Evolutionary conservation across 2,113 vertebrate genomes (phyloP).

Genomic region (Marmota flaviventris): DNA sequence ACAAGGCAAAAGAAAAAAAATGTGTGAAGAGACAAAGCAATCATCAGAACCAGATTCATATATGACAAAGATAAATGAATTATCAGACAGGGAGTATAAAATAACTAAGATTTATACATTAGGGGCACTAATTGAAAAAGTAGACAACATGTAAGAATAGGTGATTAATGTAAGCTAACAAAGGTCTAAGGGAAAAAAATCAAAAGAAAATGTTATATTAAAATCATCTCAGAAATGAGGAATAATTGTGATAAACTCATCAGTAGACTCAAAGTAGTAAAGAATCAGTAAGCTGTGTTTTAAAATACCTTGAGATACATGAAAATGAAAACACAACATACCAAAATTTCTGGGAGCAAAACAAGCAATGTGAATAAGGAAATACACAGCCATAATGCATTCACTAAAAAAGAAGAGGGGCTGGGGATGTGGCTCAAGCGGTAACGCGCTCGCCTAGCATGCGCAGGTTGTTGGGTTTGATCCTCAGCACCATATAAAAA

Average conservation of each 20-base stretch:
- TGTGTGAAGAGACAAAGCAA: background rate
- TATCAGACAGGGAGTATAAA: background rate
- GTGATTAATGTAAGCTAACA: background rate
- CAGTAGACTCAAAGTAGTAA: background rate
- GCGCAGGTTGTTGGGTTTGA: too few species aligned
- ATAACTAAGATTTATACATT: background rate
- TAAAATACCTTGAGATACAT: background rate
- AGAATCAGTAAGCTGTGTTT: background rate
- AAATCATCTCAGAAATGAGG: background rate
- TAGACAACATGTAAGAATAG: background rate
- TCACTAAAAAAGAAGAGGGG: background rate
- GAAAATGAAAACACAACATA: too few species aligned
- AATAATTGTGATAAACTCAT: background rate
- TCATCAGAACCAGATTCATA: background rate
- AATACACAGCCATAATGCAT: background rate
- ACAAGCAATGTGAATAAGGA: background rate
- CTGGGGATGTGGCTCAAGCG: too few species aligned
- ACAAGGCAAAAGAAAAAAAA: background rate
- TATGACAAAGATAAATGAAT: background rate
- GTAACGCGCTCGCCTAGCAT: too few species aligned
- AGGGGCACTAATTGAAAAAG: background rate
- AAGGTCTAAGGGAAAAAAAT: background rate
- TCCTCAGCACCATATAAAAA: too few species aligned
- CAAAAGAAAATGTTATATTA: background rate
- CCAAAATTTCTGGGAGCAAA: background rate